Base-by-base conservation (phyloP, 1,140 invertebrate species). In the Sinonovacula constricta region DNA sequence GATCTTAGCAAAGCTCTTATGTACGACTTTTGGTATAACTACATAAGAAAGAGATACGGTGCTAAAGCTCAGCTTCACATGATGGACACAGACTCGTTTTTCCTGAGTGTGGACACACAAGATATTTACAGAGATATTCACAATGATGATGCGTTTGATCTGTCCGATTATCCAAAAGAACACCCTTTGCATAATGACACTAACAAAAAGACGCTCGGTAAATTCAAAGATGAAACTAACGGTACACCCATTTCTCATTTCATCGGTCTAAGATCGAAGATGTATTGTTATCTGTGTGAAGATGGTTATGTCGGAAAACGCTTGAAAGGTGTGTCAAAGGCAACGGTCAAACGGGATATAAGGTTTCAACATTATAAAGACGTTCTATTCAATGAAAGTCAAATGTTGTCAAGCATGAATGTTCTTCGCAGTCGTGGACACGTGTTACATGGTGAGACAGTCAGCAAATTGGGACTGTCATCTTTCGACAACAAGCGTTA, bases 221-320 rank as follows among this genome's bases (percentile, higher is more conserved):
- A 91, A 83, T 89, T 92, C 72, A 93, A 92, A 84, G 91, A 92
- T 86, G 92, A 93, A 83, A 83, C 82, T 28, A 87, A 85, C 79
- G 89, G 88, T 59, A 51, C 28, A 51, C 14, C 14, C 31, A 72
- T 72, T 33, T 49, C 56, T 12, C 56, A 72, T n/a, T 72, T 60
- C 49, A 36, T 45, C 2, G 57, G 34, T 18, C 33, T 72, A 18
- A 12, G 57, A 7, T 34, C 56, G 2, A 72, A 72, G 18, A 72
- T 72, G 69, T 72, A 72, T 70, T 7, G 15, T 2, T 70, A 24
- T 57, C 3, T 2, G 1, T 70, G 53, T 36, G 54, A 70, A 26
- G 24, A 81, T 28, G 63, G 79, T 87, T n/a, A n/a, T n/a, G 87
- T 66, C 53, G 57, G 26, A 0, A 83, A 81, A 69, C 80, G 81